These are phyloP conservation scores for Cryptotermes secundus DNA, from an alignment of 1,140 invertebrate genomes.

Conservation along the genomic window DNA sequence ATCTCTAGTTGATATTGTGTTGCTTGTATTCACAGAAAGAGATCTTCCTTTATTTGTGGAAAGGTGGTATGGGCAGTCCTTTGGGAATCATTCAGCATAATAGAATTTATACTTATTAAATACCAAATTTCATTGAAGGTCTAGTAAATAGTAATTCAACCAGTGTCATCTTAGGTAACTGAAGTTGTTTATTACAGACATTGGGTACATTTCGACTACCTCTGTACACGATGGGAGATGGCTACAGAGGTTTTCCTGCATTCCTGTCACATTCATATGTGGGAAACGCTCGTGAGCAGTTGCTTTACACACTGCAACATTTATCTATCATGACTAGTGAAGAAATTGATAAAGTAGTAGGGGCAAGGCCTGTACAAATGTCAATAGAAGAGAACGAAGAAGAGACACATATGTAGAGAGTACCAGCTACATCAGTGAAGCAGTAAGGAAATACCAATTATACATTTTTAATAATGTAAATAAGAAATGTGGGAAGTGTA, in stretches of 20 bases:
- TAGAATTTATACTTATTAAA: too few species aligned
- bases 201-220: conserved; percentile 54
- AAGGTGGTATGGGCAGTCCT: background rate
- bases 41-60: too few species aligned
- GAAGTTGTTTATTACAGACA: conserved; percentile 40
- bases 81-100: too few species aligned
- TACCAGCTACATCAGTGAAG: background rate
- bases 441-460: background rate
- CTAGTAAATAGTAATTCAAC: too few species aligned
- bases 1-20: too few species aligned
- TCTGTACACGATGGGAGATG: conserved; percentile 56
- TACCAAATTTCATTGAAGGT: too few species aligned
- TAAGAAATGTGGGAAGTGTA: too few species aligned
- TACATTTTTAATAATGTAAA: too few species aligned
- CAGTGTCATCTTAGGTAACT: too few species aligned
- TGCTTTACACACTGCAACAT: conserved; percentile 43
- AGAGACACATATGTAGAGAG: background rate
- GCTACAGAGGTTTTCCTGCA: conserved; percentile 53
- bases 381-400: background rate
- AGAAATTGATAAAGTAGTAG: conserved; percentile 39
- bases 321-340: conserved; percentile 39
- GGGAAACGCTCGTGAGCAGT: conserved; percentile 51
- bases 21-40: too few species aligned
- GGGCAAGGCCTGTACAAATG: background rate
- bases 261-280: conserved; percentile 56